Conservation (phyloP, 2,797 vertebrate species). For the Rousettus madagascariensis region DNA sequence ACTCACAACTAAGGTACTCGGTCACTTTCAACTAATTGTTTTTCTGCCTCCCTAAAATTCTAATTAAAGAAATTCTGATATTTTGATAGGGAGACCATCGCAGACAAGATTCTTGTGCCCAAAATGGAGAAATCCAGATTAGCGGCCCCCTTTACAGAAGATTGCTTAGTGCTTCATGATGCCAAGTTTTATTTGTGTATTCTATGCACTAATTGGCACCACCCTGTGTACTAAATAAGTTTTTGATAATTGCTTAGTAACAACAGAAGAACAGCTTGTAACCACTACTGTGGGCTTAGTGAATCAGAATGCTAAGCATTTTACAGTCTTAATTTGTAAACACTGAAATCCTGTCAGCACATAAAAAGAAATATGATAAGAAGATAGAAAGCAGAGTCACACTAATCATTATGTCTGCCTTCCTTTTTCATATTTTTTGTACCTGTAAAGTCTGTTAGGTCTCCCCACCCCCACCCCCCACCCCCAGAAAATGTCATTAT, state of each 20-base stretch:
- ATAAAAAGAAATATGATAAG: neutral
- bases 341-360: neutral
- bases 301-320: slow-evolving; percentile 26
- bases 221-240: neutral
- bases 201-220: neutral
- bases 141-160: neutral
- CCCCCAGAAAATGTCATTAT: slow-evolving; percentile 14
- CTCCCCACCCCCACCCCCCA: neutral
- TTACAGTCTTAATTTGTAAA: neutral
- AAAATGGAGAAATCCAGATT: neutral
- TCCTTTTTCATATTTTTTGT: neutral
- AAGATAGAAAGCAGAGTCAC: neutral
- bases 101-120: neutral
- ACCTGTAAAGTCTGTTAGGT: neutral
- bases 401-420: neutral
- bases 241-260: slow-evolving; percentile 13
- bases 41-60: neutral
- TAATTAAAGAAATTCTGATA: neutral
- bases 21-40: neutral
- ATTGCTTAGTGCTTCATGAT: neutral
- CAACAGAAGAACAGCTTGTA: neutral
- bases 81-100: neutral
- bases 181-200: neutral
- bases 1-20: neutral
- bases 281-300: neutral